Conservation (phyloP, 2,888 invertebrate species). For the Alloplasta piceator region DNA sequence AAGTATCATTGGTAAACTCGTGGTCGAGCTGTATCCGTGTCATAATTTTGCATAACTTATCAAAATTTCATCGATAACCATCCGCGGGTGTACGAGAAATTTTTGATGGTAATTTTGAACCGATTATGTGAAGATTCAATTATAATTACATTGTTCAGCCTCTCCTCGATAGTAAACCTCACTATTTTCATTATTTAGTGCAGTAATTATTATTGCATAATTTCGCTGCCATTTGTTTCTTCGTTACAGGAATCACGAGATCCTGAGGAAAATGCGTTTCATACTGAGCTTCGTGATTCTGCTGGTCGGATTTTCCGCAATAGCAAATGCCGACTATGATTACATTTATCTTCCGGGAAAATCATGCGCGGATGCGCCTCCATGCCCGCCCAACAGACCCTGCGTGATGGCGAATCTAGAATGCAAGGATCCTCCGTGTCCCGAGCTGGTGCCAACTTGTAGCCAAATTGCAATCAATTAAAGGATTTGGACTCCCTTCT, state of each 20-base stretch:
- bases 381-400: conserved; percentile 70
- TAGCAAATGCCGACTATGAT: conserved; percentile 59
- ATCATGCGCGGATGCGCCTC: conserved; percentile 71
- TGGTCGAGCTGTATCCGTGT: too few relatives aligned
- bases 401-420: conserved; percentile 73
- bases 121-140: too few relatives aligned
- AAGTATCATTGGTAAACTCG: too few relatives aligned
- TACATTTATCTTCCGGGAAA: conserved; percentile 76
- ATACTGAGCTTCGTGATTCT: conserved; percentile 59
- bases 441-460: conserved; percentile 73
- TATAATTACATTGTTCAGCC: too few relatives aligned
- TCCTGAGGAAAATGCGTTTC: conserved; percentile 60
- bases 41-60: too few relatives aligned
- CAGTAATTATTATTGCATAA: neutral
- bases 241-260: conserved; percentile 22
- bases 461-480: conserved; percentile 46
- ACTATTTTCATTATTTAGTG: too few relatives aligned
- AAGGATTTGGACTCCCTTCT: neutral
- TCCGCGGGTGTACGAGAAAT: too few relatives aligned
- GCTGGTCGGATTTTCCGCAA: conserved; percentile 57
- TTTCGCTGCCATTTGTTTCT: neutral
- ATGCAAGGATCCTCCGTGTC: conserved; percentile 72
- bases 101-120: too few relatives aligned
- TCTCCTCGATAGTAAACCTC: too few relatives aligned
- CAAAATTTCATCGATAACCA: too few relatives aligned